These are phyloP conservation scores for Cebus imitator DNA, from an alignment of 2,113 vertebrate species.

Conservation along the genomic window DNA sequence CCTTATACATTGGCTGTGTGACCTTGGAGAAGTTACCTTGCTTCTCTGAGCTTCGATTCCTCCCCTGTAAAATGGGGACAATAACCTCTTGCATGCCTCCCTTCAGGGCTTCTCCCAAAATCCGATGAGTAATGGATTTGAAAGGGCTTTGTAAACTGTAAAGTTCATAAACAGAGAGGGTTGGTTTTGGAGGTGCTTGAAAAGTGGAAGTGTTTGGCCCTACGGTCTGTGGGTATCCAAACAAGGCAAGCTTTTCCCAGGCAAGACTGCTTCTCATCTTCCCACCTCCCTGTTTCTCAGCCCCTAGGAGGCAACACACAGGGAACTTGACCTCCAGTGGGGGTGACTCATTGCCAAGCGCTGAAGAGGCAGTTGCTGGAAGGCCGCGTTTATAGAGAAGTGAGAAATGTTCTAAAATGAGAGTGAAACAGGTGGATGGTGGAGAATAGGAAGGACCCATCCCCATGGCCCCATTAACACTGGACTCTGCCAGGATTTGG, in stretches of 20 bases:
- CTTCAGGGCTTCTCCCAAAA: not conserved
- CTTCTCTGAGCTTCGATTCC: not conserved
- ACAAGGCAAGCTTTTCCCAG: not conserved
- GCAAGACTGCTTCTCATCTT: not conserved
- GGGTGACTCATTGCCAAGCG: not conserved
- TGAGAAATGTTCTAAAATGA: not conserved
- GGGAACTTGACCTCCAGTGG: not conserved
- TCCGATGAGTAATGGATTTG: not conserved
- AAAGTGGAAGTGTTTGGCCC: not conserved
- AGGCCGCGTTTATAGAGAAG: not conserved
- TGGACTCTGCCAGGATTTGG: accelerated
- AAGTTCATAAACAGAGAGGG: not conserved
- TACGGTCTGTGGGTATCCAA: not conserved
- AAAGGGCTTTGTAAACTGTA: not conserved
- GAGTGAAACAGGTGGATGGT: not conserved
- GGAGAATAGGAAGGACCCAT: too few relatives aligned
- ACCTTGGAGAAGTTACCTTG: not conserved
- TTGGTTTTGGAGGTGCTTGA: conserved; percentile 1
- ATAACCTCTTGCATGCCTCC: not conserved
- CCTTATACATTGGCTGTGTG: not conserved
- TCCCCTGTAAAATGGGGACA: not conserved
- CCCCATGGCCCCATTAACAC: not conserved
- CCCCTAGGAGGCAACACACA: not conserved
- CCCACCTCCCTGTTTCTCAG: not conserved
- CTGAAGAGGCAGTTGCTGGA: not conserved